Evolutionary conservation across 2,797 vertebrate genomes (phyloP).

Genomic region (Xiphorhynchus erythropygius): DNA sequence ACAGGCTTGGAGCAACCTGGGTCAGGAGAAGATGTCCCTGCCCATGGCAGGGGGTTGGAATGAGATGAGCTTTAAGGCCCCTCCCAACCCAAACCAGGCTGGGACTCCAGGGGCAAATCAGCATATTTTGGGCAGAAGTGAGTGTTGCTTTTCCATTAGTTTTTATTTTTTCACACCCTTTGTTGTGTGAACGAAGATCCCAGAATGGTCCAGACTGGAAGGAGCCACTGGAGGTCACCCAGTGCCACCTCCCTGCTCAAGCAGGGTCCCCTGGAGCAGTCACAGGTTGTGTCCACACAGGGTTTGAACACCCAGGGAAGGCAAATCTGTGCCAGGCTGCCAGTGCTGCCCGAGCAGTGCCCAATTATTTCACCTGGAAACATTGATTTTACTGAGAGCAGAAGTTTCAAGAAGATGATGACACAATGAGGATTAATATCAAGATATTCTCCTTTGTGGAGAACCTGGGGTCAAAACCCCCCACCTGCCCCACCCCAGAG

Average conservation of each 20-base stretch:
- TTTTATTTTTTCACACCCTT: not conserved
- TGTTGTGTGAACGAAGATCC: not conserved
- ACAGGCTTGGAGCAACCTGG: not conserved
- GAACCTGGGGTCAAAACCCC: not conserved
- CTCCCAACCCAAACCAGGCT: not conserved
- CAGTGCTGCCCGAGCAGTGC: rapidly evolving
- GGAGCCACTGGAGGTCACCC: not conserved
- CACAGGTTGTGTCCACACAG: not conserved
- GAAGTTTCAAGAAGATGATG: not conserved
- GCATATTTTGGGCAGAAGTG: rapidly evolving
- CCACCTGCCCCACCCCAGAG: not conserved
- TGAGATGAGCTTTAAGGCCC: not conserved
- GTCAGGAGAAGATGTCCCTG: not conserved
- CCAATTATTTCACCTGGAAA: not conserved
- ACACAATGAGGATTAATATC: not conserved
- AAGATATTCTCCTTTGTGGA: not conserved
- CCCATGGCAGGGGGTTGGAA: not conserved
- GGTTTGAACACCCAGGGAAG: not conserved
- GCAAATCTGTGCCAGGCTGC: not conserved
- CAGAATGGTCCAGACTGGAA: not conserved
- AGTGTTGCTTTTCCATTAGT: not conserved
- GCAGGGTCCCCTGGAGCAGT: not conserved
- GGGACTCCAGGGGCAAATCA: not conserved
- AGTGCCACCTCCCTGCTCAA: not conserved
- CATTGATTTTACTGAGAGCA: not conserved